Evolutionary conservation across 1,140 invertebrate genomes (phyloP).

Genomic region (Scaptomyza montana): DNA sequence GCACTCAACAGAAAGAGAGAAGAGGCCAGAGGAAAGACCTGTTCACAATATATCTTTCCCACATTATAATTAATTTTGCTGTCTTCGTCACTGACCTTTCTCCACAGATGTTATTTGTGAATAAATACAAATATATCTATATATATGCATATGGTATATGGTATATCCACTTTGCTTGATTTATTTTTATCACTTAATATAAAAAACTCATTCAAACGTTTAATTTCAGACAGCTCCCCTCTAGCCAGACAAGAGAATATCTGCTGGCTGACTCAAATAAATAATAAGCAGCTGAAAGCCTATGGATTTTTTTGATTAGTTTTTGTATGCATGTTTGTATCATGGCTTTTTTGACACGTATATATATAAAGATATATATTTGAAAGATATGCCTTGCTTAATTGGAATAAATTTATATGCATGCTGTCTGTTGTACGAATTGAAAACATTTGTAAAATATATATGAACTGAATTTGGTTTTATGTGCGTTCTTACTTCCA

Average conservation of each 20-base stretch:
- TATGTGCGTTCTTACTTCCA: constrained; percentile 42
- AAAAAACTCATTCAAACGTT: constrained; percentile 50
- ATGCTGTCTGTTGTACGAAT: constrained; percentile 4
- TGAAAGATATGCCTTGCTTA: constrained; percentile 12
- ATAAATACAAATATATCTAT: constrained; percentile 20
- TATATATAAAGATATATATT: background rate
- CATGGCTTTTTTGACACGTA: constrained; percentile 2
- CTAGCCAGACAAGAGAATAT: constrained; percentile 2
- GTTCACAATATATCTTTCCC: constrained; percentile 14
- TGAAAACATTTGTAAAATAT: constrained; percentile 1
- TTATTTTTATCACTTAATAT: constrained; percentile 69
- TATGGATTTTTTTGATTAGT: constrained; percentile 26
- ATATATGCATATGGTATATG: constrained; percentile 4
- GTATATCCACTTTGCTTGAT: constrained; percentile 39
- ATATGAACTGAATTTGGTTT: constrained; percentile 26
- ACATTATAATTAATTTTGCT: constrained; percentile 27
- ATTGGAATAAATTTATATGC: constrained; percentile 38
- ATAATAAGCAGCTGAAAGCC: constrained; percentile 36
- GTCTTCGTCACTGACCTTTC: constrained; percentile 60
- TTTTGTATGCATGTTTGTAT: background rate
- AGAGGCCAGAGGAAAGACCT: background rate
- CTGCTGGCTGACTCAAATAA: constrained; percentile 15
- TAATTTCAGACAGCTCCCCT: constrained; percentile 24
- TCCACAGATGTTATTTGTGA: constrained; percentile 24
- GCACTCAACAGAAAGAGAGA: background rate